A percentile compares a stretch with the other conserved stretches of the same genome.
phyloP scores from a whole-genome alignment of 1,140 invertebrate genomes.

The Hyphantria cunea region DNA sequence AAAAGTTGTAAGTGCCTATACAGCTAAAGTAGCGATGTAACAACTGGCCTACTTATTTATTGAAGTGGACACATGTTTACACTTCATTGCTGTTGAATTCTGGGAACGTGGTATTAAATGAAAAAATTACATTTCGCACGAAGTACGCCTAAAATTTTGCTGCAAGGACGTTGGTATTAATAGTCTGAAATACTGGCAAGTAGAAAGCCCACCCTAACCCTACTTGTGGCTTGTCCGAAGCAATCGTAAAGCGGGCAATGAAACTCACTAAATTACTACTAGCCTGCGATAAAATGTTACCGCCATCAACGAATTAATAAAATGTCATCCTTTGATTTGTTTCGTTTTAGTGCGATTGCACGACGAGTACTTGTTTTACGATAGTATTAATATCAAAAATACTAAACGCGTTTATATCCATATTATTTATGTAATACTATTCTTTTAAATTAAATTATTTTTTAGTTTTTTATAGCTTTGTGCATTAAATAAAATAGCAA shows the following conservation, averaged over 20 bases:
- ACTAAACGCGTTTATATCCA: not conserved
- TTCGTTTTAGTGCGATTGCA: not conserved
- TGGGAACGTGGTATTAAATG: not conserved
- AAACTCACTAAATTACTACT: constrained; percentile 19
- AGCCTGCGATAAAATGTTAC: constrained; percentile 13
- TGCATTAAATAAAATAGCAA: too few relatives aligned
- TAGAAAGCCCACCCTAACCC: not conserved
- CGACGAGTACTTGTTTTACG: too few relatives aligned
- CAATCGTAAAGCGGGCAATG: constrained; percentile 23
- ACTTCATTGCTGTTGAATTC: constrained; percentile 1
- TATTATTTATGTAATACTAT: too few relatives aligned
- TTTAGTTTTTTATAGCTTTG: too few relatives aligned
- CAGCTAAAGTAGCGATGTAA: not conserved
- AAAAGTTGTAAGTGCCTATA: not conserved
- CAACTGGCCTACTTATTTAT: constrained; percentile 7
- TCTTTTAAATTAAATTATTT: too few relatives aligned
- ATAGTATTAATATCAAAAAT: not conserved
- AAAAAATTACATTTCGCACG: not conserved
- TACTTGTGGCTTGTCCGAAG: constrained; percentile 5
- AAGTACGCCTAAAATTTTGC: constrained; percentile 1
- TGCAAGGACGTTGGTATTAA: not conserved
- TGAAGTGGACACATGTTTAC: constrained; percentile 5
- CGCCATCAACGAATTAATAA: constrained; percentile 24
- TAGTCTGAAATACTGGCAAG: not conserved
- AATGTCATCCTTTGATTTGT: constrained; percentile 13